Base-by-base conservation (phyloP, 2,797 vertebrate genomes). In the Nannoperca australis region DNA sequence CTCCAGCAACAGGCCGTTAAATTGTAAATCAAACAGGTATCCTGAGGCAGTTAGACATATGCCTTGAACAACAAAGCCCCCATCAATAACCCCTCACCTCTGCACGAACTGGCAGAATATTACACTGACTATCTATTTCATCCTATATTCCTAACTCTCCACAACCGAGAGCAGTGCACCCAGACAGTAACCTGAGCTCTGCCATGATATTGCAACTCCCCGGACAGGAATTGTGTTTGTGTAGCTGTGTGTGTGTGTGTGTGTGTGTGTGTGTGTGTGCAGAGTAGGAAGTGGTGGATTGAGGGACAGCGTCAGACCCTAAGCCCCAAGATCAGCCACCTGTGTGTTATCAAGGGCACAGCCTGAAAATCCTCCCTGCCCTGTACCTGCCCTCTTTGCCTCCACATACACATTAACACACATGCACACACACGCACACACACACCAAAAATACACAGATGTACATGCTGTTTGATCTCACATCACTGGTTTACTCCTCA, bases 321-420 rank as follows among this genome's bases (percentile, higher is more conserved):
- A 92, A 93, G 60, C 86, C 78, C 78, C 8, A 40, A 90, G 91
- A 93, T 93, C 91, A 91, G 84, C 91, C 91, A 94, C 93, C 90
- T 95, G 93, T 92, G 81, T 90, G 91, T 92, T 90, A 91, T 93
- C 89, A 89, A 88, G 79, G 76, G 76, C n/a, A n/a, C 68, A 90
- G 85, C 70, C 80, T 47, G 56, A 82, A 92, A 90, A 94, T 93
- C 83, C 87, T 58, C 18, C 14, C 47, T 86, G 84, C 77, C 88
- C 90, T 79, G 59, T 63, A 75, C 74, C 80, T 92, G 86, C 85
- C 86, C 87, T 76, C 79, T 70, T 40, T 77, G 65, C 56, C 71
- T 80, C 36, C 34, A 59, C 34, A 27, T 60, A 79, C 69, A 71
- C 45, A 70, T 70, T 70, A 49, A 44, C 10, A 70, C 32, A 75